Percentiles rank a stretch among this genome's conserved stretches.
Evolutionary conservation across 2,888 invertebrate genomes (phyloP).

Genomic region (Eupsilia transversa): DNA sequence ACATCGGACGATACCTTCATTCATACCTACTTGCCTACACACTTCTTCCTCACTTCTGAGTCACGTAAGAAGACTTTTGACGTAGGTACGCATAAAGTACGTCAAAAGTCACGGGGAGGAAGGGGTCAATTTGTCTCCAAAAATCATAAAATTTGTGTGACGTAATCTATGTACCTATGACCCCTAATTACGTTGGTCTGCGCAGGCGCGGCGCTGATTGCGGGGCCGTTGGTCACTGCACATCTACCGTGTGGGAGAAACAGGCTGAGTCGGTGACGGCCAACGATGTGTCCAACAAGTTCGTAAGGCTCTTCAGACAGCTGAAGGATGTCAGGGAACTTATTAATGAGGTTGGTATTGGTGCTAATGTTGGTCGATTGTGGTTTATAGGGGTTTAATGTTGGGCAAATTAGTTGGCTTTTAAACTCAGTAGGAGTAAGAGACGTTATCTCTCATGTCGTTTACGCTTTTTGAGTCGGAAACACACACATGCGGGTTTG

Average conservation of each 20-base stretch:
- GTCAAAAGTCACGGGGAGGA: neutral
- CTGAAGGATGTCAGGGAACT: constrained; percentile 86
- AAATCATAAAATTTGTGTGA: neutral
- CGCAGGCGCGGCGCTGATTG: constrained; percentile 94
- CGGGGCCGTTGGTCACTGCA: constrained; percentile 95
- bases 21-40: neutral
- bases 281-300: constrained; percentile 94
- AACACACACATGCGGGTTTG: neutral
- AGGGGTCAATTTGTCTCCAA: neutral
- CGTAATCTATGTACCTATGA: too few species aligned
- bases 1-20: constrained; percentile 1
- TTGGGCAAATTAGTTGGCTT: neutral
- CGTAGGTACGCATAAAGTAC: too few species aligned
- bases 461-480: neutral
- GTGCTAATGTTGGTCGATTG: neutral
- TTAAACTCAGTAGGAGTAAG: neutral
- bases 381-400: neutral
- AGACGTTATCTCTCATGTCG: neutral
- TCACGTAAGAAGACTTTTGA: constrained; percentile 28
- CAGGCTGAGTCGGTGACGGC: constrained; percentile 91
- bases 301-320: constrained; percentile 85
- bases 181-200: constrained; percentile 18
- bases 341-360: constrained; percentile 81
- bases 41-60: constrained; percentile 40
- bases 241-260: constrained; percentile 95